Evolutionary conservation across 2,888 invertebrate genomes (phyloP).

Genomic region (Aspidapion aeneum): DNA sequence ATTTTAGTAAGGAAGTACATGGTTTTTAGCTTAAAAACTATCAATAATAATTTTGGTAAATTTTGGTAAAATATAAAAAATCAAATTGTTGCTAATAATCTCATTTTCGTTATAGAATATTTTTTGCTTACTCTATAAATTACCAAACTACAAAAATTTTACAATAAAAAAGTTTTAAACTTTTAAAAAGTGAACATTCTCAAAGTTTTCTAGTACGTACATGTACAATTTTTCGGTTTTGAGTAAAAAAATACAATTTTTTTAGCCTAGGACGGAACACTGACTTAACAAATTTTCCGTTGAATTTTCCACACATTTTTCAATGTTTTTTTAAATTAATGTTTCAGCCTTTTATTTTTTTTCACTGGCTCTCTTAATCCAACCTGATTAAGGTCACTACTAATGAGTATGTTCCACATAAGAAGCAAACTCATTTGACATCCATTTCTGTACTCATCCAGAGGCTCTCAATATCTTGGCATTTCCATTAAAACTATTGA

Average conservation of each 20-base stretch:
- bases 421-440: no score
- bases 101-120: not conserved
- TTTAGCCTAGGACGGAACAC: not conserved
- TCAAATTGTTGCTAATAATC: not conserved
- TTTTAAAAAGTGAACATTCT: not conserved
- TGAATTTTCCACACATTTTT: not conserved
- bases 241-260: not conserved
- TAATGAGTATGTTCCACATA: conserved; percentile 1
- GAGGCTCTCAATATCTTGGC: no score
- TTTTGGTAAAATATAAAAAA: not conserved
- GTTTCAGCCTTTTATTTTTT: not conserved
- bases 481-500: no score
- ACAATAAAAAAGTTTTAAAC: not conserved
- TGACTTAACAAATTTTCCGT: not conserved
- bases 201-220: not conserved
- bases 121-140: not conserved
- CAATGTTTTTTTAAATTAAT: no score
- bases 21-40: not conserved
- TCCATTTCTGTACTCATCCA: no score
- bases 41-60: not conserved
- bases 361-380: not conserved
- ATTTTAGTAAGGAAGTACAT: not conserved
- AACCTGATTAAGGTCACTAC: no score
- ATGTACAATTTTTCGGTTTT: not conserved
- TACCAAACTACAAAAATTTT: not conserved